A percentile compares a stretch with the other conserved stretches of the same genome.
Conservation (phyloP, 2,797 vertebrate species). For the Chanos chanos region DNA sequence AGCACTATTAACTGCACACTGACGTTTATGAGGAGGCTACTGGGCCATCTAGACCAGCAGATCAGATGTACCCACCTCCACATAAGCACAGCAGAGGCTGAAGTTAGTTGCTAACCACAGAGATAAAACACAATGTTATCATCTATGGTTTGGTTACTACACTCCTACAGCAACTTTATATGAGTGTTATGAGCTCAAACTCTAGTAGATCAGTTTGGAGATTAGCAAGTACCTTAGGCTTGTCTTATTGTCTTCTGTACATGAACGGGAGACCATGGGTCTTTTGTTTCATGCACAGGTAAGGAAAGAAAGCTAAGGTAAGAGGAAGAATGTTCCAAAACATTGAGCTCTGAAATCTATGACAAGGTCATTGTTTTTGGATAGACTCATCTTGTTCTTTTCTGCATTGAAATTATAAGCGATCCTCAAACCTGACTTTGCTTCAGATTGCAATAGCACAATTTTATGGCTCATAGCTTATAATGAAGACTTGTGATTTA, state of each 20-base stretch:
- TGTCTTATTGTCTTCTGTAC: not conserved
- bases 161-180: not conserved
- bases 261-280: slow-evolving; percentile 2
- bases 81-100: slow-evolving; percentile 1
- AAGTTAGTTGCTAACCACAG: not conserved
- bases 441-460: no score
- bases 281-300: slow-evolving; percentile 3
- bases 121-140: not conserved
- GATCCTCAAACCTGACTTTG: no score
- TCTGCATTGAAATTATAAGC: no score
- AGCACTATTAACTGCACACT: not conserved
- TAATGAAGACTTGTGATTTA: no score
- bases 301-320: not conserved
- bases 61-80: not conserved
- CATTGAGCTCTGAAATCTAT: not conserved
- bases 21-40: slow-evolving; percentile 15
- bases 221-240: slow-evolving; percentile 1
- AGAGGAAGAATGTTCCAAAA: not conserved
- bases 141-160: not conserved
- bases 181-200: no score
- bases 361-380: no score
- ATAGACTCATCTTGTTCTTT: no score
- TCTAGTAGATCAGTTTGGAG: not conserved
- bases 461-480: no score
- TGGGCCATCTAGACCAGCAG: not conserved